phyloP scores from a whole-genome alignment of 1,140 invertebrate genomes.

The Dendrolimus kikuchii region DNA sequence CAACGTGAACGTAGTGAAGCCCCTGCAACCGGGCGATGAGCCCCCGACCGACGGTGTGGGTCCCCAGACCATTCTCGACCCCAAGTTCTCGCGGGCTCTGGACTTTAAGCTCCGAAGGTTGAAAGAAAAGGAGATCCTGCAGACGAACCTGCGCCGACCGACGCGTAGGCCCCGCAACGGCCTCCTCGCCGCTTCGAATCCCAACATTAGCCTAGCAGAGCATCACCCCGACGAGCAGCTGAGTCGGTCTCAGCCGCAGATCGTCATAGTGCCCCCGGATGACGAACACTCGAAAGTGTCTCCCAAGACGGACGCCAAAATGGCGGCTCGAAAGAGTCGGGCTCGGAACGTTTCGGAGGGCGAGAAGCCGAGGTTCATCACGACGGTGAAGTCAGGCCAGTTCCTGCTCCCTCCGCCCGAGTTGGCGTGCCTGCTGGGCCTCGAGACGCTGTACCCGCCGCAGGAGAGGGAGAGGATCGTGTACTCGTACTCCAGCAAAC shows the following conservation, averaged over 20 bases:
- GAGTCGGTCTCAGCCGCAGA: conserved; percentile 42
- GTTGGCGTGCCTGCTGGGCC: conserved; percentile 76
- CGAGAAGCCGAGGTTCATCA: conserved; percentile 78
- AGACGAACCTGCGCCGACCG: conserved; percentile 46
- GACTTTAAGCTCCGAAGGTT: conserved; percentile 77
- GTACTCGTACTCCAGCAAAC: conserved; percentile 76
- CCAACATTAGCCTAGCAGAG: conserved; percentile 33
- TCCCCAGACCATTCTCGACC: conserved; percentile 49
- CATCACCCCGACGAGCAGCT: conserved; percentile 25
- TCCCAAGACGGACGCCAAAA: conserved; percentile 21
- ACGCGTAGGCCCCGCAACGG: conserved; percentile 32
- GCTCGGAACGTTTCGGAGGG: conserved; percentile 18
- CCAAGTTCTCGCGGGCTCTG: conserved; percentile 76
- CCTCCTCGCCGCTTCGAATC: conserved; percentile 33
- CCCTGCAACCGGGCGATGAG: conserved; percentile 36
- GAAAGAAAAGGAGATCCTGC: conserved; percentile 72
- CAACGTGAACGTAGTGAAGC: conserved; percentile 49
- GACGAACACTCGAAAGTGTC: conserved; percentile 22
- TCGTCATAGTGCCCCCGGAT: conserved; percentile 23
- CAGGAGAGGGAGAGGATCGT: conserved; percentile 61
- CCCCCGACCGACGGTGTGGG: conserved; percentile 12
- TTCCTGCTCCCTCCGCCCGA: conserved; percentile 85
- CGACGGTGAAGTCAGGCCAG: conserved; percentile 83
- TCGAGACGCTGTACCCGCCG: conserved; percentile 61
- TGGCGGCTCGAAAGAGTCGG: conserved; percentile 6